phyloP scores from a whole-genome alignment of 2,888 invertebrate species.

The Ctena decussata region DNA sequence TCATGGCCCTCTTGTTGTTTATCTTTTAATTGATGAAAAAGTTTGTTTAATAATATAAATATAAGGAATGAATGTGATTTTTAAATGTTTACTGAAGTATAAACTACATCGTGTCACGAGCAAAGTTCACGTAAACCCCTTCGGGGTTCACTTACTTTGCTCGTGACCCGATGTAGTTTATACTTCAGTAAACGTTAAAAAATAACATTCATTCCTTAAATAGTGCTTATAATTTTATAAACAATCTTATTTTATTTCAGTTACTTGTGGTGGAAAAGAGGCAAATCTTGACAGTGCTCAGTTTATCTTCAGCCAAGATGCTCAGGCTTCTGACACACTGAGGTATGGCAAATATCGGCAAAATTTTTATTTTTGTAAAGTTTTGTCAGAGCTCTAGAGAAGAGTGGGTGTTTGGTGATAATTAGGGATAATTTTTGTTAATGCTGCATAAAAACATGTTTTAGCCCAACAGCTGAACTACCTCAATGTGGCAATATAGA shows the following conservation, averaged over 20 bases:
- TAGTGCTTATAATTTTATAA: neutral
- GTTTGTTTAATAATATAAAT: too few relatives aligned
- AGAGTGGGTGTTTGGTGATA: neutral
- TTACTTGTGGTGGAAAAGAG: constrained; percentile 65
- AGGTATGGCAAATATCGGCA: constrained; percentile 47
- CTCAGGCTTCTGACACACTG: constrained; percentile 65
- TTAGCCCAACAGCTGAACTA: neutral
- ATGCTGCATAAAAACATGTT: neutral
- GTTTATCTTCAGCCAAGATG: constrained; percentile 76
- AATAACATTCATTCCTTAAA: too few relatives aligned
- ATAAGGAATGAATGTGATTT: too few relatives aligned
- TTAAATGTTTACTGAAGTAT: too few relatives aligned
- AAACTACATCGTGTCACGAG: neutral
- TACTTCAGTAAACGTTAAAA: neutral
- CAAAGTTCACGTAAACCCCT: neutral
- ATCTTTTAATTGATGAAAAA: too few relatives aligned
- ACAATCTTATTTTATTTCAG: constrained; percentile 63
- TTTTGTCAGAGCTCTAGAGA: neutral
- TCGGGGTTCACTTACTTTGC: neutral
- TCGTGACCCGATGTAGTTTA: neutral
- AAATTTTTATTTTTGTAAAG: neutral
- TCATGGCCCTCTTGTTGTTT: too few relatives aligned
- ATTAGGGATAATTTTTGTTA: neutral
- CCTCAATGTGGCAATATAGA: too few relatives aligned
- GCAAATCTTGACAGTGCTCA: constrained; percentile 66